Conservation (phyloP, 2,113 vertebrate species). For the Scatophagus argus region DNA sequence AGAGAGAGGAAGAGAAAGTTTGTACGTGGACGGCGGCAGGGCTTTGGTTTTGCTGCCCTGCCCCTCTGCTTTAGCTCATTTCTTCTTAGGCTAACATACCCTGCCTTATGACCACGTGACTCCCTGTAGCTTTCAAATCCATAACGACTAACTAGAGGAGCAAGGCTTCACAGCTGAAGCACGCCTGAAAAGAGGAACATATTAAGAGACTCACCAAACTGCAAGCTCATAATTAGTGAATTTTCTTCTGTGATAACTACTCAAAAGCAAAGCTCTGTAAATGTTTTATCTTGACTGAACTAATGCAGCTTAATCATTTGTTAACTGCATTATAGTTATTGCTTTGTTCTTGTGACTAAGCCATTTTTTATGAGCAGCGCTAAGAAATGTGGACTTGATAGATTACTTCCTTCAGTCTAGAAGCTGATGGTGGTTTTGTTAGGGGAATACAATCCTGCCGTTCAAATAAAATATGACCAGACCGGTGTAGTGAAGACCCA, state of each 20-base stretch:
- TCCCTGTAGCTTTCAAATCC: conserved; percentile 3
- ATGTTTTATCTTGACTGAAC: background rate
- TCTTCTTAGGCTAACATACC: conserved; percentile 26
- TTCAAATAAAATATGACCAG: background rate
- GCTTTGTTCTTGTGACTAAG: background rate
- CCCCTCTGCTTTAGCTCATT: conserved; percentile 28
- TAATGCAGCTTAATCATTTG: background rate
- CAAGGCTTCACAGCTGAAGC: background rate
- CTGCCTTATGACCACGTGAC: conserved; percentile 5
- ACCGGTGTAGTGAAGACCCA: background rate
- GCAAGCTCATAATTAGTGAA: conserved; percentile 15
- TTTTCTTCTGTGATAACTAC: background rate
- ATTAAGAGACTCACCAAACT: background rate
- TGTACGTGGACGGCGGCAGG: conserved; percentile 29
- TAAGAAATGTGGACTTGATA: background rate
- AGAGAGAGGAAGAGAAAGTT: conserved; percentile 12
- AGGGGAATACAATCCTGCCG: background rate
- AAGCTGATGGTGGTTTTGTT: too few relatives aligned
- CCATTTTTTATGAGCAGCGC: background rate
- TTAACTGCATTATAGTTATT: background rate
- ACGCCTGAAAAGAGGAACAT: background rate
- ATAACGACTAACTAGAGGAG: background rate
- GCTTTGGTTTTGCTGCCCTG: conserved; percentile 30
- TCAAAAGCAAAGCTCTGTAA: background rate
- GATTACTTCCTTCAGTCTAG: background rate